Conservation (phyloP, 2,888 invertebrate species). For the Trilocha varians region DNA sequence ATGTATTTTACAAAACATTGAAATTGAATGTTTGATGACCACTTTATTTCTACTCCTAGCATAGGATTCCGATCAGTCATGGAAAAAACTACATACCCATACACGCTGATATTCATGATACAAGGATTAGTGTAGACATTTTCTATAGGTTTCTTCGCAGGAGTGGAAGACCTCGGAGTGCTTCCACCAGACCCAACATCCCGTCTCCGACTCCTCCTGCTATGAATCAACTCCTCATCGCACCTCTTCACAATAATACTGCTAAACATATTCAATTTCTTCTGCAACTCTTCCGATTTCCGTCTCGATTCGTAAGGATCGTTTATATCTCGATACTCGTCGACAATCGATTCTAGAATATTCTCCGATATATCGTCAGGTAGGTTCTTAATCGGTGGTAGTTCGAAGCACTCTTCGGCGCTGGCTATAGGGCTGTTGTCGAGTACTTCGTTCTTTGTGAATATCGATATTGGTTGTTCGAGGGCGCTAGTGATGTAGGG, state of each 20-base stretch:
- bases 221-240: slow-evolving; percentile 80
- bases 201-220: slow-evolving; percentile 48
- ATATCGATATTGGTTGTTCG: slow-evolving; percentile 51
- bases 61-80: too few relatives aligned
- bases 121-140: slow-evolving; percentile 45
- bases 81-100: slow-evolving; percentile 28
- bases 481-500: slow-evolving; percentile 56
- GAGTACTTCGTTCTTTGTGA: slow-evolving; percentile 41
- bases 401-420: slow-evolving; percentile 84
- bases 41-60: too few relatives aligned
- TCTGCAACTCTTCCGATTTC: slow-evolving; percentile 44
- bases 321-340: slow-evolving; percentile 50
- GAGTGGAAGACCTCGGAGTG: slow-evolving; percentile 39
- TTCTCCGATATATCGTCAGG: slow-evolving; percentile 56
- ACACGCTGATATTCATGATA: slow-evolving; percentile 44
- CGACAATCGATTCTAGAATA: slow-evolving; percentile 57
- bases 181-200: slow-evolving; percentile 35
- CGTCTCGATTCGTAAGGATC: slow-evolving; percentile 45
- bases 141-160: slow-evolving; percentile 25
- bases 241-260: slow-evolving; percentile 82
- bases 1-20: too few relatives aligned
- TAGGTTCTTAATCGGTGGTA: slow-evolving; percentile 74
- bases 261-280: slow-evolving; percentile 77
- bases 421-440: slow-evolving; percentile 52
- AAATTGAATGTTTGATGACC: too few relatives aligned